phyloP scores from a whole-genome alignment of 2,113 vertebrate species.

The Delphinapterus leucas region DNA sequence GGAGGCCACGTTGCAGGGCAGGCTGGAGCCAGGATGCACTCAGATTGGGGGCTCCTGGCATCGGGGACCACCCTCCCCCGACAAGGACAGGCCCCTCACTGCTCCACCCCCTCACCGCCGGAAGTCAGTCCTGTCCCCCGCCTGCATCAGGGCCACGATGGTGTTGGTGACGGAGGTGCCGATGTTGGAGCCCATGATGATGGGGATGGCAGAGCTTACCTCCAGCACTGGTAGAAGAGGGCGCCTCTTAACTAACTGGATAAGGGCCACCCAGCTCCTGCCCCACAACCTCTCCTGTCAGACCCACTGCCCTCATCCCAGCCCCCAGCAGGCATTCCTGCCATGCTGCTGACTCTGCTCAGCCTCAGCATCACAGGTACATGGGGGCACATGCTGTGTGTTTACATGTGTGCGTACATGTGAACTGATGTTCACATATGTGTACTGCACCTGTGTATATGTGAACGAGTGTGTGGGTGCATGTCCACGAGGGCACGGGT shows the following conservation, averaged over 20 bases:
- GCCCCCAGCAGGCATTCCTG: conserved; percentile 75
- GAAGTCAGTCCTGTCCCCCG: conserved; percentile 92
- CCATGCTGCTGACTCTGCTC: conserved; percentile 35
- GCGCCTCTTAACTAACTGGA: not conserved
- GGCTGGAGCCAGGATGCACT: not conserved
- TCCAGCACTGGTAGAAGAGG: conserved; percentile 86
- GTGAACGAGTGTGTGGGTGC: accelerated
- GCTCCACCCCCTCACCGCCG: conserved; percentile 84
- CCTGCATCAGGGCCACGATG: conserved; percentile 95
- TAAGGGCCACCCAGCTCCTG: not conserved
- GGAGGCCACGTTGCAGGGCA: not conserved
- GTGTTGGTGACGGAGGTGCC: conserved; percentile 95
- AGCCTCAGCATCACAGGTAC: not conserved
- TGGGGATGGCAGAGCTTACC: conserved; percentile 90
- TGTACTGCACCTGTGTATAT: accelerated
- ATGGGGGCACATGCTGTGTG: not conserved
- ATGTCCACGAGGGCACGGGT: not conserved
- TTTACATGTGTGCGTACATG: not conserved
- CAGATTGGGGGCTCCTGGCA: not conserved
- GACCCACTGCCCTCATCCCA: not conserved
- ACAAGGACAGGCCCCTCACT: not conserved
- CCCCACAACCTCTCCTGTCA: not conserved
- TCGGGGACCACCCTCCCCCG: not conserved
- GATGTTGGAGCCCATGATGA: conserved; percentile 96
- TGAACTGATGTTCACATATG: not conserved